Percentiles rank a stretch among this genome's conserved stretches.
Evolutionary conservation across 2,888 invertebrate species (phyloP).

Genomic region (Metellina segmentata): DNA sequence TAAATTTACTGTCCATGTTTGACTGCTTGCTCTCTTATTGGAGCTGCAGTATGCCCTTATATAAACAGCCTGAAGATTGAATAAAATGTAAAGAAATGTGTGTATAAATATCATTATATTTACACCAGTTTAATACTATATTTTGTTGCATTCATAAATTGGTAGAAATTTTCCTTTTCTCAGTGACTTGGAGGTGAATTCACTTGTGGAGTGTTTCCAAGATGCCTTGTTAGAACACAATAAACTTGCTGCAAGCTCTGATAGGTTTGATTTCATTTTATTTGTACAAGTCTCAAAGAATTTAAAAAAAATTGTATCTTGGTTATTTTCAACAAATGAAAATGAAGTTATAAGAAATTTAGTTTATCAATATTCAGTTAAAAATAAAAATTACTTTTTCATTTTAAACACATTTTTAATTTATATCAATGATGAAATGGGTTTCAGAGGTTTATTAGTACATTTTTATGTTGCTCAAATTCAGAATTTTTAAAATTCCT

Average conservation of each 20-base stretch:
- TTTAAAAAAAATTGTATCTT: not conserved
- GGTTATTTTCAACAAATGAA: not conserved
- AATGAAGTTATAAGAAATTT: no score
- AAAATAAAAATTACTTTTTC: no score
- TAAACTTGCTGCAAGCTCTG: slow-evolving; percentile 85
- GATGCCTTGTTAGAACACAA: slow-evolving; percentile 92
- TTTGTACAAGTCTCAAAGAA: not conserved
- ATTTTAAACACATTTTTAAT: no score
- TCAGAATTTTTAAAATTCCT: no score
- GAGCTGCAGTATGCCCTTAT: no score
- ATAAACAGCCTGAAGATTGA: no score
- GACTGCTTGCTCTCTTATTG: no score
- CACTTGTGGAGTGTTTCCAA: slow-evolving; percentile 92
- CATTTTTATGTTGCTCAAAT: no score
- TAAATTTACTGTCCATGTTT: no score
- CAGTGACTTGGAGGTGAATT: slow-evolving; percentile 92
- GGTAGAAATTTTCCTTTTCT: slow-evolving; percentile 10
- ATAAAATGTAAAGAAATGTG: not conserved
- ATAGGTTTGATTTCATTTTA: slow-evolving; percentile 82
- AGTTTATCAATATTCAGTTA: no score
- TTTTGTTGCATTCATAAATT: not conserved
- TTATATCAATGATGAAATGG: no score
- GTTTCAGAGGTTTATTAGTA: no score
- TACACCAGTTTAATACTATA: not conserved
- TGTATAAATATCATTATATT: not conserved